These are phyloP conservation scores for Pyrgilauda ruficollis DNA, from an alignment of 2,113 vertebrate genomes.

Conservation along the genomic window DNA sequence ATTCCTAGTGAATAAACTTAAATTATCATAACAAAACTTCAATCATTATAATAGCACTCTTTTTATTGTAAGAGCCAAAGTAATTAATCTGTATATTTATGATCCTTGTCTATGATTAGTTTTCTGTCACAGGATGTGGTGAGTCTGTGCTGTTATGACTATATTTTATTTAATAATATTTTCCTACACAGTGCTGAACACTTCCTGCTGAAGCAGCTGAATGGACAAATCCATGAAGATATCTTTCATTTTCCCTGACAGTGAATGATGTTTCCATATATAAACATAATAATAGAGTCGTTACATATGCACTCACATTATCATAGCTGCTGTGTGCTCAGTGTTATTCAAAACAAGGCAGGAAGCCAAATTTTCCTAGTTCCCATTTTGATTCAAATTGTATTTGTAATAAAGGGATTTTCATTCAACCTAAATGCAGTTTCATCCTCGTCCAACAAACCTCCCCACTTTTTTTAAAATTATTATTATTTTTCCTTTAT, in stretches of 20 bases:
- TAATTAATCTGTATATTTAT: slow-evolving; percentile 51
- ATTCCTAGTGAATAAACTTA: slow-evolving; percentile 13
- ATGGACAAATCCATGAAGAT: slow-evolving; percentile 66
- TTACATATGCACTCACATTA: slow-evolving; percentile 67
- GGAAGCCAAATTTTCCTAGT: slow-evolving; percentile 52
- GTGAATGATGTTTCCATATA: slow-evolving; percentile 68
- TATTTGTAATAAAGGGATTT: slow-evolving; percentile 73
- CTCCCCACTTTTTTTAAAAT: neutral
- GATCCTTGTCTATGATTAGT: slow-evolving; percentile 3
- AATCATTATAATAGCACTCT: neutral
- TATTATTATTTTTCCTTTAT: slow-evolving; percentile 64
- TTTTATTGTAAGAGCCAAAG: slow-evolving; percentile 23
- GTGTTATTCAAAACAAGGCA: slow-evolving; percentile 59
- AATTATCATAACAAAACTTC: neutral
- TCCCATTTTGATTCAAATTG: slow-evolving; percentile 71
- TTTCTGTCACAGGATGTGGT: neutral
- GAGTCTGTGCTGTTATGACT: neutral
- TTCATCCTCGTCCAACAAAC: slow-evolving; percentile 55
- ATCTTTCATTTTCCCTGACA: slow-evolving; percentile 73
- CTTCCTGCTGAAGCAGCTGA: slow-evolving; percentile 72
- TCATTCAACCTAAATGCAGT: slow-evolving; percentile 74
- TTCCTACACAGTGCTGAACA: slow-evolving; percentile 42
- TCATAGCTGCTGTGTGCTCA: slow-evolving; percentile 24
- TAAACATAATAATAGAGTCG: slow-evolving; percentile 74
- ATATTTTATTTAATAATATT: slow-evolving; percentile 56